phyloP scores from a whole-genome alignment of 2,888 invertebrate species.

The Coelinius sp. region DNA sequence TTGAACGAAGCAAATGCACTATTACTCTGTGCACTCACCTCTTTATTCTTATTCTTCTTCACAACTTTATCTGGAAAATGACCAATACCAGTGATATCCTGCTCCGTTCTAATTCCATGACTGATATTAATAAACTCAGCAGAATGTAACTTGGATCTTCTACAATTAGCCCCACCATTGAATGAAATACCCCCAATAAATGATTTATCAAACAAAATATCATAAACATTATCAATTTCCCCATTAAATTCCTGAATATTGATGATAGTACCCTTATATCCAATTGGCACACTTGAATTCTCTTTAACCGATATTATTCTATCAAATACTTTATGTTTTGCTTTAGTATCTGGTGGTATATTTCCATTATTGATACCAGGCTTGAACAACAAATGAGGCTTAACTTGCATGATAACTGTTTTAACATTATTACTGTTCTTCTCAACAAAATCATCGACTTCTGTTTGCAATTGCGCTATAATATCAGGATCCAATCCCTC shows the following conservation, averaged over 20 bases:
- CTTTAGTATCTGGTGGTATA: conserved; percentile 78
- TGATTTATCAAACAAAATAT: conserved; percentile 85
- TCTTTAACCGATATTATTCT: conserved; percentile 85
- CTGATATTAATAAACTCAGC: conserved; percentile 76
- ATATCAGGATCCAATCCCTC: conserved; percentile 80
- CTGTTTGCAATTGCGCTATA: conserved; percentile 73
- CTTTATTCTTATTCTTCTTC: conserved; percentile 15
- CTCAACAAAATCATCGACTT: conserved; percentile 66
- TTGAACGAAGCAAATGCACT: conserved; percentile 52
- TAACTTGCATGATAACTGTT: conserved; percentile 81
- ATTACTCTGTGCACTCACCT: conserved; percentile 32
- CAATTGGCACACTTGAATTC: conserved; percentile 85
- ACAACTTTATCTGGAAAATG: conserved; percentile 43
- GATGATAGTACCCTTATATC: conserved; percentile 88
- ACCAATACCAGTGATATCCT: conserved; percentile 62
- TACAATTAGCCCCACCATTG: conserved; percentile 39
- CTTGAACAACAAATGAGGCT: conserved; percentile 83
- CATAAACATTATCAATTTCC: conserved; percentile 78
- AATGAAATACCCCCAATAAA: conserved; percentile 72
- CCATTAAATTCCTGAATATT: conserved; percentile 76
- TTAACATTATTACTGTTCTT: conserved; percentile 53
- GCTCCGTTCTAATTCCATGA: conserved; percentile 72
- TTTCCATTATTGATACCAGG: conserved; percentile 74
- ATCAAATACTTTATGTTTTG: conserved; percentile 82
- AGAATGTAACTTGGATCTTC: conserved; percentile 73